Percentiles rank a stretch among this genome's conserved stretches.
phyloP scores from a whole-genome alignment of 2,797 vertebrate species.

The Spinus olivaceus region DNA sequence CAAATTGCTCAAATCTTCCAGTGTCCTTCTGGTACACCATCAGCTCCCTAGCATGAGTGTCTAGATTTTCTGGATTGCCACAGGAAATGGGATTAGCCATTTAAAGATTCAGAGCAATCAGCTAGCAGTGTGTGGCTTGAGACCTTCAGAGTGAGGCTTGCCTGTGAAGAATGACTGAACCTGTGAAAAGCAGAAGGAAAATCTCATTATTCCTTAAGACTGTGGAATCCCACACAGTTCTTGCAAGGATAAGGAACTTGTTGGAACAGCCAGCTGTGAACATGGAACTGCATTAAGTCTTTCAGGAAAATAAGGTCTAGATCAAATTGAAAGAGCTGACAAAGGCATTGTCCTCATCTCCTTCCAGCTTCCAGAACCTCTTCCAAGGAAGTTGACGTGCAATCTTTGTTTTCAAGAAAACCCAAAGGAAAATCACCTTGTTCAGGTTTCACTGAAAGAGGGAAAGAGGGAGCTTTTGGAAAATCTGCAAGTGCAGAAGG shows the following conservation, averaged over 20 bases:
- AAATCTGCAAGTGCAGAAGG: neutral
- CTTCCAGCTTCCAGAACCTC: neutral
- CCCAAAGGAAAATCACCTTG: neutral
- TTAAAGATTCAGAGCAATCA: neutral
- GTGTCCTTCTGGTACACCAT: neutral
- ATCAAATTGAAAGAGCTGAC: neutral
- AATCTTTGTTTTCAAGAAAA: neutral
- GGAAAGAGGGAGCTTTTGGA: neutral
- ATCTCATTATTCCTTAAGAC: neutral
- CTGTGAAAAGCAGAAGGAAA: neutral
- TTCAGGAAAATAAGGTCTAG: neutral
- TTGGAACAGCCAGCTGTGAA: neutral
- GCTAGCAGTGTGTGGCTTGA: neutral
- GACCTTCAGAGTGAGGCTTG: neutral
- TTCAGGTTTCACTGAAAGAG: neutral
- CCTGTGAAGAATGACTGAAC: neutral
- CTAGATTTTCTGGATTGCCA: neutral
- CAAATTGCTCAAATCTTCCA: neutral
- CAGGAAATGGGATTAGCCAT: neutral
- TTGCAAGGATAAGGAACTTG: neutral
- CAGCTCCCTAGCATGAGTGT: neutral
- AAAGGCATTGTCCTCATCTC: neutral
- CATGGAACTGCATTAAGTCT: neutral
- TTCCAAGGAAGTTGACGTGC: neutral
- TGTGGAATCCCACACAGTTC: neutral